Base-by-base conservation (phyloP, 2,797 vertebrate species). In the Lacerta viridis region DNA sequence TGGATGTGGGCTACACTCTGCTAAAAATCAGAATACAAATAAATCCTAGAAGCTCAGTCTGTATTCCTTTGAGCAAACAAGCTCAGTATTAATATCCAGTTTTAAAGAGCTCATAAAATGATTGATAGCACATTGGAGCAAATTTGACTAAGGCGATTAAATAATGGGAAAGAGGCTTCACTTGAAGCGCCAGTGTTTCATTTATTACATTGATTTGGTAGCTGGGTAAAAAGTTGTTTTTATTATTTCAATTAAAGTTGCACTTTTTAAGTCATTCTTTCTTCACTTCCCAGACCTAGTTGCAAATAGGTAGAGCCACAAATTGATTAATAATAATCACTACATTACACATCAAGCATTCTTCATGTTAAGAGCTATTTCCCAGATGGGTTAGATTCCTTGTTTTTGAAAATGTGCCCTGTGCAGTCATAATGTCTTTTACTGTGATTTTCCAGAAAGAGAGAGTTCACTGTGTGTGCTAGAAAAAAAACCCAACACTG, bases 61-160 rank as follows among this genome's bases (percentile, higher is more conserved):
- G 90, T 77, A 80, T 43, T 91, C 81, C 80, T 91, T 89, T 84
- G 80, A 87, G 72, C 75, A 87, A 81, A 61, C 75, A 79, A 85
- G 50, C 77, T 89, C 36, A 76, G 13, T 76, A 72, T 93, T 84
- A 91, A 89, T 77, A 89, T 85, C 55, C 61, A 27, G 29, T 85
- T 92, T 87, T n/a, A 59, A 91, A 91, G 89, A 83, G 72, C 55
- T 82, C 84, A 43, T 88, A 83, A 82, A 91, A 84, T 83, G 39
- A 86, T 88, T 61, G 68, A 36, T 91, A 83, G 59, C 4, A 79
- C 1, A 8, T 90, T 50, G 83, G 81, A 92, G 82, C 74, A 92
- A 87, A 87, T 69, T 87, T 88, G 55, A 90, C 29, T 88, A 76
- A 81, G 69, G 27, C 76, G 2, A 87, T 90, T 88, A 92, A 89